These are phyloP conservation scores for Endotricha flammealis DNA, from an alignment of 2,888 invertebrate genomes.

Conservation along the genomic window DNA sequence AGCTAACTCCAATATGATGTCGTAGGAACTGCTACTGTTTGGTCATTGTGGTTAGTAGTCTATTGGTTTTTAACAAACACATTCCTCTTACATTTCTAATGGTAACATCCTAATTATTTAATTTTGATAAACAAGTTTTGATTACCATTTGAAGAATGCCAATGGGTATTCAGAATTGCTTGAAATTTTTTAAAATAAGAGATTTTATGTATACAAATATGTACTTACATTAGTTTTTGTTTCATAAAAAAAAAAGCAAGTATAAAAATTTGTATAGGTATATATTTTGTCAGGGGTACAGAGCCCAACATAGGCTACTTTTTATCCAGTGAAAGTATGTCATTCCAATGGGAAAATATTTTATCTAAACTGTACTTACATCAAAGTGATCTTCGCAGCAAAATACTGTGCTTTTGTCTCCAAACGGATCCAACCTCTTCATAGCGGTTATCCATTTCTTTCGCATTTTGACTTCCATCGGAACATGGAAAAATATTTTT, in stretches of 20 bases:
- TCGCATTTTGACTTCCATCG: constrained; percentile 21
- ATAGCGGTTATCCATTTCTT: constrained; percentile 25
- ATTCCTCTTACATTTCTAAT: too few species aligned
- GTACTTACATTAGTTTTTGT: not conserved
- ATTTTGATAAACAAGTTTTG: too few species aligned
- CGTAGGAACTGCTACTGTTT: constrained; percentile 35
- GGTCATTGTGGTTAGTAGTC: constrained; percentile 38
- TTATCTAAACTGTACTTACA: too few species aligned
- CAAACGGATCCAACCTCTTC: constrained; percentile 21
- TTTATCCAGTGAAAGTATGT: too few species aligned
- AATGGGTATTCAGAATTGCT: constrained; percentile 12
- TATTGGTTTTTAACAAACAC: too few species aligned
- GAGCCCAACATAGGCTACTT: too few species aligned
- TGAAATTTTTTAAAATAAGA: constrained; percentile 10
- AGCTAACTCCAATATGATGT: constrained; percentile 41
- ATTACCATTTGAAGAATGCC: too few species aligned
- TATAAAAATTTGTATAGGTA: too few species aligned
- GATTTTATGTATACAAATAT: constrained; percentile 6
- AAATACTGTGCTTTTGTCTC: constrained; percentile 20
- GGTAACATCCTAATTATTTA: too few species aligned
- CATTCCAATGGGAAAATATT: too few species aligned
- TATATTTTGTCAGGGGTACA: too few species aligned
- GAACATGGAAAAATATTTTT: constrained; percentile 25
- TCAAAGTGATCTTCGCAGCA: constrained; percentile 23
- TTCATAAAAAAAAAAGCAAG: too few species aligned